These are phyloP conservation scores for Drosophila meridionalis DNA, from an alignment of 2,888 invertebrate genomes.

Conservation along the genomic window DNA sequence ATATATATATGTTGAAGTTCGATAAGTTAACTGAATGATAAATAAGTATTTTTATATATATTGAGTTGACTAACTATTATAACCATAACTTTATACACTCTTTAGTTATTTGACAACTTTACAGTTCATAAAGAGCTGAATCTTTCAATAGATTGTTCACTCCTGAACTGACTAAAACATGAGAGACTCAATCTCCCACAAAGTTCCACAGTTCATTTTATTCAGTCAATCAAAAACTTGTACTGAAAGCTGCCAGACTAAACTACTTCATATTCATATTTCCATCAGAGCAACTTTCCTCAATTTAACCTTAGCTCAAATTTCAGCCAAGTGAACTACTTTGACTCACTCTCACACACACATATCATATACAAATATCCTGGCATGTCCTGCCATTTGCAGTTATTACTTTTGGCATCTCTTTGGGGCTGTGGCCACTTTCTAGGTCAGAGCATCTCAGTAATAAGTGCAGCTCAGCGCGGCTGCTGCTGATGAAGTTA, in stretches of 20 bases:
- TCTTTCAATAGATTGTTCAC: not conserved
- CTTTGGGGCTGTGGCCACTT: constrained; percentile 29
- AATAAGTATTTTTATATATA: too few relatives aligned
- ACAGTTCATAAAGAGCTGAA: not conserved
- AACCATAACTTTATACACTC: not conserved
- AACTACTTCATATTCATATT: constrained; percentile 1
- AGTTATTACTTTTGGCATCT: constrained; percentile 51
- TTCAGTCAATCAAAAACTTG: not conserved
- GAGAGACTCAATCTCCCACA: not conserved
- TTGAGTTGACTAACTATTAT: not conserved
- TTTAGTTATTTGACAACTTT: not conserved
- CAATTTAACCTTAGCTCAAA: constrained; percentile 1
- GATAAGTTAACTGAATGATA: not conserved
- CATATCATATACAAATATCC: not conserved
- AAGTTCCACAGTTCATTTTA: not conserved
- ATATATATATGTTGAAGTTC: not conserved
- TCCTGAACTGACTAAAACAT: not conserved
- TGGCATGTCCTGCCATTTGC: constrained; percentile 12
- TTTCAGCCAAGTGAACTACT: constrained; percentile 7
- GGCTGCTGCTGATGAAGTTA: constrained; percentile 61
- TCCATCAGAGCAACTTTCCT: not conserved
- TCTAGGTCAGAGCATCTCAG: constrained; percentile 54
- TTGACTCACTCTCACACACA: not conserved
- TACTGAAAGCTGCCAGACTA: not conserved
- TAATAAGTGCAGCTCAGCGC: constrained; percentile 44